A percentile compares a stretch with the other conserved stretches of the same genome.
Evolutionary conservation across 1,140 invertebrate genomes (phyloP).

Genomic region (Solen grandis): DNA sequence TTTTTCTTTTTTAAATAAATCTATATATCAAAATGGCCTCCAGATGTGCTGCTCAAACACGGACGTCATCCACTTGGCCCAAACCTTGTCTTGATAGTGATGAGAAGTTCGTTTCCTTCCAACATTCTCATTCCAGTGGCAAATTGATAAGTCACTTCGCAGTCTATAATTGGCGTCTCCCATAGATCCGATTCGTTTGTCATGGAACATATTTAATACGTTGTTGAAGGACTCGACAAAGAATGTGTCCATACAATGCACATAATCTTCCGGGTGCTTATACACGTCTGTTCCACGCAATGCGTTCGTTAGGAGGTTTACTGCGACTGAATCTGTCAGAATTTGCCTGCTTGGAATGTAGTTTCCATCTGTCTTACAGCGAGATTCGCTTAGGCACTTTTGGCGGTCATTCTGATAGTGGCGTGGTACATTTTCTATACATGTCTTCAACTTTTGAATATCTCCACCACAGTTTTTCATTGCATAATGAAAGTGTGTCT

Average conservation of each 20-base stretch:
- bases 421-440: background rate
- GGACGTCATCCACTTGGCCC: background rate
- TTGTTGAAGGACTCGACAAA: background rate
- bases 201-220: background rate
- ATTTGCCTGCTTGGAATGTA: background rate
- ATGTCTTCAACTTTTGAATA: background rate
- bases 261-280: background rate
- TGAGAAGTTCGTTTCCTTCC: background rate
- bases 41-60: background rate
- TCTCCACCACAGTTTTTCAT: background rate
- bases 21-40: background rate
- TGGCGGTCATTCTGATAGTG: background rate
- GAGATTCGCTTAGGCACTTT: background rate
- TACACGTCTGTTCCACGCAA: background rate
- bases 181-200: background rate
- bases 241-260: background rate
- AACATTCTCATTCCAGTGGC: background rate
- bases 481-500: background rate
- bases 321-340: background rate
- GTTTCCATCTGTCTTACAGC: background rate
- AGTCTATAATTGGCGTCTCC: background rate
- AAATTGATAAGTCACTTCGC: background rate
- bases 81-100: background rate
- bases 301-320: background rate
- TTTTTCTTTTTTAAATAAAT: background rate